These are phyloP conservation scores for Drosophila austrosaltans DNA, from an alignment of 2,888 invertebrate genomes.

Conservation along the genomic window DNA sequence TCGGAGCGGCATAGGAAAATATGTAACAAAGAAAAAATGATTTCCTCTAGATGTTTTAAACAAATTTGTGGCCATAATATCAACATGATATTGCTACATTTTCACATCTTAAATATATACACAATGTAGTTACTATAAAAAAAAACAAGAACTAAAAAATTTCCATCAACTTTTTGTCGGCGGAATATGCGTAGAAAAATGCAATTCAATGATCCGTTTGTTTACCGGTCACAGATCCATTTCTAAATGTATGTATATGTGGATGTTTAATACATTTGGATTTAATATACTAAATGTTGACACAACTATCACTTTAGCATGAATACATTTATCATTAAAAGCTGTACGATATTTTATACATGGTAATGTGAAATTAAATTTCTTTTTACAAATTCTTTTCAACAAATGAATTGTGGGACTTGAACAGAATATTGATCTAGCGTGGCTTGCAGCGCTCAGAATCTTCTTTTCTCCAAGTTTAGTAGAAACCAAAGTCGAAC, in stretches of 20 bases:
- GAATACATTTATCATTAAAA: not conserved
- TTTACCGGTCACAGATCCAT: not conserved
- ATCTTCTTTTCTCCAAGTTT: no score
- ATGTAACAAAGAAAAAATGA: not conserved
- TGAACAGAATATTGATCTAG: no score
- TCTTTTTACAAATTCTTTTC: no score
- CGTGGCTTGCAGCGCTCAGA: no score
- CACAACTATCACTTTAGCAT: not conserved
- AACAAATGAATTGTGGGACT: no score
- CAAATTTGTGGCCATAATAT: not conserved
- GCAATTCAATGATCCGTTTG: not conserved
- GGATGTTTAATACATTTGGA: no score
- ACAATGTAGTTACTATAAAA: slow-evolving; percentile 1
- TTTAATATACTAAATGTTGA: not conserved
- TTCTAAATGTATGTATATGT: not conserved
- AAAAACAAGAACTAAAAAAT: not conserved
- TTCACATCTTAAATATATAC: not conserved
- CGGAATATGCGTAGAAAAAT: not conserved
- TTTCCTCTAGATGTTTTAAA: not conserved
- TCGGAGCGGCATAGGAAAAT: not conserved
- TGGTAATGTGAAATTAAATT: slow-evolving; percentile 1
- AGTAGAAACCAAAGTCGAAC: no score
- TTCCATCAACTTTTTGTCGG: not conserved
- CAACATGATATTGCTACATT: not conserved
- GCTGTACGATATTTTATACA: not conserved